phyloP scores from a whole-genome alignment of 2,113 vertebrate genomes.

The Struthio camelus region DNA sequence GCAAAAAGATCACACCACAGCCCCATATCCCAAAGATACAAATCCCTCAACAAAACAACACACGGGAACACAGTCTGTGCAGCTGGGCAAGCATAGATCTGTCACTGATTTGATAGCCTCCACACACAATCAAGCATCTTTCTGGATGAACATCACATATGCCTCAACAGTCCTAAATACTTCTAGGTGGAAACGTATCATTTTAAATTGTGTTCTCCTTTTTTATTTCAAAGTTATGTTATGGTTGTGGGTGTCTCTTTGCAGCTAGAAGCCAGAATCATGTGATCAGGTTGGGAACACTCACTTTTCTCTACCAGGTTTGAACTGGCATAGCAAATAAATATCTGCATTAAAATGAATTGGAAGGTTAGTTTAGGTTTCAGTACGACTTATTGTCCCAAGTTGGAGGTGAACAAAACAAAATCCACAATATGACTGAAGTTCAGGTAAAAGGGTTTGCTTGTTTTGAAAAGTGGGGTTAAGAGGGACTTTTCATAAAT shows the following conservation, averaged over 20 bases:
- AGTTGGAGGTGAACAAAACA: not conserved
- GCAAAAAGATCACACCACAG: not conserved
- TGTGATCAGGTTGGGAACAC: not conserved
- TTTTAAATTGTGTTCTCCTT: not conserved
- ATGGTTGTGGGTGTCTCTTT: not conserved
- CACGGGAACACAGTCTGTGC: not conserved
- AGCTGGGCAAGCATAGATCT: not conserved
- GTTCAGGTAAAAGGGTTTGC: not conserved
- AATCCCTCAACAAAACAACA: not conserved
- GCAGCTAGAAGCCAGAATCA: not conserved
- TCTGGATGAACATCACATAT: not conserved
- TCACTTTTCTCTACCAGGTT: not conserved
- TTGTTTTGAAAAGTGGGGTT: not conserved
- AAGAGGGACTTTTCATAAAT: not conserved
- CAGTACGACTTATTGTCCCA: not conserved
- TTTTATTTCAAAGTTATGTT: not conserved
- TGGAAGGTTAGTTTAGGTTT: not conserved
- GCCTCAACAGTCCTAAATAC: not conserved
- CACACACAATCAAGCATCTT: not conserved
- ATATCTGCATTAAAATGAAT: not conserved
- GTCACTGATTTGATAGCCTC: not conserved
- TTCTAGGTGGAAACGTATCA: not conserved
- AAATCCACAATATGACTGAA: not conserved
- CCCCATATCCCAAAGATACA: not conserved
- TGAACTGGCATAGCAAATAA: not conserved